Evolutionary conservation across 2,888 invertebrate species (phyloP).

Genomic region (Portevinia maculata): DNA sequence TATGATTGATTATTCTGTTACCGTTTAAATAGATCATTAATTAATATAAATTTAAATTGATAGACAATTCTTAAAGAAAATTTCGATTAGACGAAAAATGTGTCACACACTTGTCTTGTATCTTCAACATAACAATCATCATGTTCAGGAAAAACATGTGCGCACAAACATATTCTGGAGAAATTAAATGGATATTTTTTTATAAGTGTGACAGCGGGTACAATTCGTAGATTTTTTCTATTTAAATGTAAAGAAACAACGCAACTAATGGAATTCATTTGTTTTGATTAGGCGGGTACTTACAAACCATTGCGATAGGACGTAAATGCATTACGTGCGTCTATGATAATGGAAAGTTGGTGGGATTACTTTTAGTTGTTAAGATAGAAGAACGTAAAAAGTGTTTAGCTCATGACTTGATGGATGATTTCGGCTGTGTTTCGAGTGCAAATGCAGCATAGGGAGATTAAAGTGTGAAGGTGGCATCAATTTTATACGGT

Average conservation of each 20-base stretch:
- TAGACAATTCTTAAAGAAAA: too few species aligned
- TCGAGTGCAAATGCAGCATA: too few species aligned
- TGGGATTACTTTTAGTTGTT: background rate
- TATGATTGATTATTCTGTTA: too few species aligned
- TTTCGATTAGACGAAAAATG: background rate
- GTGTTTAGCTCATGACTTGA: too few species aligned
- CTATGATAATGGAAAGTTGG: background rate
- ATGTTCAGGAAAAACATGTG: background rate
- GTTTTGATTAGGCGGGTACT: background rate
- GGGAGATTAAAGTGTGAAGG: too few species aligned
- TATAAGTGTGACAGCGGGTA: background rate
- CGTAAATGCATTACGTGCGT: background rate
- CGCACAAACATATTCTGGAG: background rate
- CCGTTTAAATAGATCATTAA: too few species aligned
- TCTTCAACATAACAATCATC: background rate
- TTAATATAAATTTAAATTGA: too few species aligned
- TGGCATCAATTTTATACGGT: too few species aligned
- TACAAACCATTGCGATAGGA: background rate
- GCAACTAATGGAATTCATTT: background rate
- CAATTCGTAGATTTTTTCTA: background rate
- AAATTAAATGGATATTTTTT: background rate
- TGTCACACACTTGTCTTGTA: background rate
- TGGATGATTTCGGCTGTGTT: too few species aligned
- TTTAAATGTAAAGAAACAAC: background rate
- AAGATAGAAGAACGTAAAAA: too few species aligned